A percentile compares a stretch with the other conserved stretches of the same genome.
Conservation (phyloP, 2,797 vertebrate species). For the Rhinogobio ventralis region DNA sequence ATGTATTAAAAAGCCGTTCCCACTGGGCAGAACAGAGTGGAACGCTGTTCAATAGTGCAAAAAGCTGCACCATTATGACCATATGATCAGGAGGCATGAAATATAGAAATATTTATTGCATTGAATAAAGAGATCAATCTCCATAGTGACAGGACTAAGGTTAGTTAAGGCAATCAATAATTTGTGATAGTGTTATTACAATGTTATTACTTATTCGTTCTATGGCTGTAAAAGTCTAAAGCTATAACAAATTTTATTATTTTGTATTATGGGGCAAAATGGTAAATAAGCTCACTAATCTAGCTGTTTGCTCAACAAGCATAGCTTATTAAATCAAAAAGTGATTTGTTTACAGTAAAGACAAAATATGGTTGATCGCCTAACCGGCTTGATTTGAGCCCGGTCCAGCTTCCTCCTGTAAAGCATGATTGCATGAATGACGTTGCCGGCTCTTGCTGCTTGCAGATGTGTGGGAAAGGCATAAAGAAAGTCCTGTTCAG, state of each 20-base stretch:
- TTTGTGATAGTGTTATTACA: background rate
- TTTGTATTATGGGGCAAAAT: background rate
- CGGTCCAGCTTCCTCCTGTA: conserved; percentile 94
- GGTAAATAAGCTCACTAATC: background rate
- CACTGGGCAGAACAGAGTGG: conserved; percentile 98
- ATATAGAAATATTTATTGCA: conserved; percentile 68
- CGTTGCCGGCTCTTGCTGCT: conserved; percentile 92
- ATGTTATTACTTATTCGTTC: background rate
- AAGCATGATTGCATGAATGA: conserved; percentile 90
- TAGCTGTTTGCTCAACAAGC: background rate
- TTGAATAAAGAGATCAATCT: conserved; percentile 7
- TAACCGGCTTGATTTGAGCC: conserved; percentile 93
- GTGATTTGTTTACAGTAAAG: background rate
- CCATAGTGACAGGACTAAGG: background rate
- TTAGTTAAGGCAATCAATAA: background rate
- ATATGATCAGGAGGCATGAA: conserved; percentile 70
- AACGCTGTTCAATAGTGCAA: conserved; percentile 85
- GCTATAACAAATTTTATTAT: background rate
- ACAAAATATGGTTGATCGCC: conserved; percentile 20
- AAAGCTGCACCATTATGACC: conserved; percentile 53
- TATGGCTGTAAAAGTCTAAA: background rate
- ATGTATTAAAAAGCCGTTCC: conserved; percentile 97
- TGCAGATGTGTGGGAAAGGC: conserved; percentile 86
- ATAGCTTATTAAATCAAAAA: background rate
- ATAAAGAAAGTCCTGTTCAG: conserved; percentile 88